Conservation (phyloP, 1,140 invertebrate genomes). For the Sarcophaga bullata region DNA sequence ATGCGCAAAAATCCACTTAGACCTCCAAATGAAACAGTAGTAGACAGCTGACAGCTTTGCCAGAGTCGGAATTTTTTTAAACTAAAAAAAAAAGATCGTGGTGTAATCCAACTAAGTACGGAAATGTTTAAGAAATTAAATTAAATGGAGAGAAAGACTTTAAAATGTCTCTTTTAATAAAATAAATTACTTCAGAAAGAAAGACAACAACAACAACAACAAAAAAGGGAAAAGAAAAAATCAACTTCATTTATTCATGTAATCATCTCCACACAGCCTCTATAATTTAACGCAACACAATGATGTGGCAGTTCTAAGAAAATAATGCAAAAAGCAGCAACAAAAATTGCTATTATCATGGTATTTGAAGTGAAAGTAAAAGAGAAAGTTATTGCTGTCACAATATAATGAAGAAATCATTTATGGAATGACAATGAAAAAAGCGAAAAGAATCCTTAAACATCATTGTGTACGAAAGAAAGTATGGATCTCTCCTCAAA, state of each 20-base stretch:
- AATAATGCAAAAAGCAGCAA: not conserved
- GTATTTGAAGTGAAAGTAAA: not conserved
- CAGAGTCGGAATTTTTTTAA: too few species aligned
- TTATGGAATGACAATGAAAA: not conserved
- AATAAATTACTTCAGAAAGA: not conserved
- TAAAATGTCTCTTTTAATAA: not conserved
- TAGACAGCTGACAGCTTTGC: too few species aligned
- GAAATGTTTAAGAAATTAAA: not conserved
- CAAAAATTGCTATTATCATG: not conserved
- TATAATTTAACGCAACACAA: not conserved
- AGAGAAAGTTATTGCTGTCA: not conserved
- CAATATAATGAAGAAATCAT: not conserved
- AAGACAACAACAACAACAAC: not conserved
- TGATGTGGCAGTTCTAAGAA: constrained; percentile 5
- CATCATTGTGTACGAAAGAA: not conserved
- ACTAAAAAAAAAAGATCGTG: too few species aligned
- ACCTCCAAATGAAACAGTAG: too few species aligned
- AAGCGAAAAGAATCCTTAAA: not conserved
- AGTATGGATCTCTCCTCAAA: not conserved
- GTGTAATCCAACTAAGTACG: too few species aligned
- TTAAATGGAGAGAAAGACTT: not conserved
- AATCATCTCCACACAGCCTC: not conserved
- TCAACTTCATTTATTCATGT: not conserved
- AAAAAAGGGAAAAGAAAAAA: not conserved
- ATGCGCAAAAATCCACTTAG: too few species aligned